These are phyloP conservation scores for Theonella swinhoei DNA, from an alignment of 37 sponge, comb jelly and placozoan species.

Conservation along the genomic window DNA sequence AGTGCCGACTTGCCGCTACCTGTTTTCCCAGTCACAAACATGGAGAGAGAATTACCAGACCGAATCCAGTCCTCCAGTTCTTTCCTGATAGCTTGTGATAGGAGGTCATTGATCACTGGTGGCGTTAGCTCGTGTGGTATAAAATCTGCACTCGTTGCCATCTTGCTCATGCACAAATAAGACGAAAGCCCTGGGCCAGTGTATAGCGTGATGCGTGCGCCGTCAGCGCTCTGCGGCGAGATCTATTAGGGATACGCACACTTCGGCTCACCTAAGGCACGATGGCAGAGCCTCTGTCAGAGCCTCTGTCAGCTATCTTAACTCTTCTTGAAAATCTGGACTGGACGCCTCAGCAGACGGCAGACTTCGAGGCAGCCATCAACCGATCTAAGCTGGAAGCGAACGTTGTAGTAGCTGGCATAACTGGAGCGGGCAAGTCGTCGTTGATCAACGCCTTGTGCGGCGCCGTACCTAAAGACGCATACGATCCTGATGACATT, in stretches of 20 bases:
- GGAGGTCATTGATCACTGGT: too few species aligned
- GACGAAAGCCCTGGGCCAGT: too few species aligned
- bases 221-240: too few species aligned
- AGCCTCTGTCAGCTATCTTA: too few species aligned
- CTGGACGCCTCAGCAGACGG: not conserved
- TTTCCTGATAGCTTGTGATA: not conserved
- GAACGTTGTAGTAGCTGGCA: not conserved
- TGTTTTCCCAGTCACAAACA: not conserved
- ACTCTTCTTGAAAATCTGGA: not conserved
- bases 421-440: constrained; percentile 21
- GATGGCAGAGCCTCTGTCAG: too few species aligned
- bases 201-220: too few species aligned
- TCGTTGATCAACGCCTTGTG: constrained; percentile 6
- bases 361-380: not conserved
- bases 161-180: too few species aligned
- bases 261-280: too few species aligned
- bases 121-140: too few species aligned
- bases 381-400: not conserved
- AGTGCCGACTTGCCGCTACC: not conserved
- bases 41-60: not conserved
- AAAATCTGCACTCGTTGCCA: too few species aligned
- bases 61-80: not conserved
- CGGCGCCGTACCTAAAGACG: not conserved
- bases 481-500: not conserved
- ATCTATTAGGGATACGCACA: too few species aligned